Evolutionary conservation across 1,140 invertebrate genomes (phyloP).

Genomic region (Atta colombica): DNA sequence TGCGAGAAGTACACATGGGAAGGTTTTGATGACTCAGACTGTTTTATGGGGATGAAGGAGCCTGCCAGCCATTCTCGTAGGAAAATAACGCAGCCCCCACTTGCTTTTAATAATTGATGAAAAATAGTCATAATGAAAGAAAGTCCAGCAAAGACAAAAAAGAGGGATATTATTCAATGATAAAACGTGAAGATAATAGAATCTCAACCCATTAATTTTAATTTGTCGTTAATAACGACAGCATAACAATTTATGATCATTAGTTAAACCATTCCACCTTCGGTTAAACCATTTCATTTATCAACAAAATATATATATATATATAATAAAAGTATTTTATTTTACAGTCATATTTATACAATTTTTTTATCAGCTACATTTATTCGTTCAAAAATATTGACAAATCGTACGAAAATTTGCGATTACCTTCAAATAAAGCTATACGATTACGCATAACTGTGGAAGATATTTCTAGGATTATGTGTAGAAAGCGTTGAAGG

Average conservation of each 20-base stretch:
- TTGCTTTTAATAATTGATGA: not conserved
- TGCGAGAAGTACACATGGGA: slow-evolving; percentile 31
- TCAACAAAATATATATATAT: too few relatives aligned
- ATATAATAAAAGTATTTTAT: not conserved
- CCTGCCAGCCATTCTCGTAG: not conserved
- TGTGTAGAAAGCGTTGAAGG: slow-evolving; percentile 78
- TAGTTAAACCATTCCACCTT: not conserved
- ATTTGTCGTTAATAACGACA: not conserved
- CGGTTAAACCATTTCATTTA: not conserved
- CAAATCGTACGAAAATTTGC: slow-evolving; percentile 8
- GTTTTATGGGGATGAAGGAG: slow-evolving; percentile 62
- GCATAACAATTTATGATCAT: not conserved
- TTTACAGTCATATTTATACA: not conserved
- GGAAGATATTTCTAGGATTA: slow-evolving; percentile 69
- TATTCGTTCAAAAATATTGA: not conserved
- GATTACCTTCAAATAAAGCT: slow-evolving; percentile 4
- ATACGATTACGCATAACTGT: slow-evolving; percentile 47
- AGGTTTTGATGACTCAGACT: slow-evolving; percentile 71
- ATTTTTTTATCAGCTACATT: not conserved
- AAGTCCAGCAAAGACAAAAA: not conserved
- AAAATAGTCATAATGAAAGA: not conserved
- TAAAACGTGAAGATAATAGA: not conserved
- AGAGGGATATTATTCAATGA: not conserved
- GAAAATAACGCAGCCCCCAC: not conserved
- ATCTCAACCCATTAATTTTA: not conserved